Conservation (phyloP, 1,140 invertebrate genomes). For the Batillaria attramentaria region DNA sequence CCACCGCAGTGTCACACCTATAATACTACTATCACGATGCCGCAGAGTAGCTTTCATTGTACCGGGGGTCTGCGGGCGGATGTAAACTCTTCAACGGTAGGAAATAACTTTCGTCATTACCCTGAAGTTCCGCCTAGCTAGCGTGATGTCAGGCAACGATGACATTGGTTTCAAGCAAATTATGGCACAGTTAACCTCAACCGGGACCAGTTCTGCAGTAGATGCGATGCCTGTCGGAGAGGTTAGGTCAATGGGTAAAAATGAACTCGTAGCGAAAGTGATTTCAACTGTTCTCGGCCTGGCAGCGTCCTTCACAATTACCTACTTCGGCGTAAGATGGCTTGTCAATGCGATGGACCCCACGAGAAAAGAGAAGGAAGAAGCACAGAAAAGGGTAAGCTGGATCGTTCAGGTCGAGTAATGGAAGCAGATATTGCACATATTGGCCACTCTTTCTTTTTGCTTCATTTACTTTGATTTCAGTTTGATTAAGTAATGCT, state of each 20-base stretch:
- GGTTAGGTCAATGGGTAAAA: constrained; percentile 23
- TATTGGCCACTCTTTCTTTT: constrained; percentile 5
- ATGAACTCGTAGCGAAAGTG: constrained; percentile 59
- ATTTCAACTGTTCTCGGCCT: constrained; percentile 77
- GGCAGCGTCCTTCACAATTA: constrained; percentile 85
- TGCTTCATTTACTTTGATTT: background rate
- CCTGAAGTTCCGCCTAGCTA: constrained; percentile 13
- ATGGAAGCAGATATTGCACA: background rate
- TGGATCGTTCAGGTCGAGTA: background rate
- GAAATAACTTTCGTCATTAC: constrained; percentile 9
- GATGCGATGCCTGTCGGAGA: constrained; percentile 8
- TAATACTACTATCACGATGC: too few species aligned
- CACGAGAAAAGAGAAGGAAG: constrained; percentile 73
- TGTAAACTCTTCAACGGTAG: too few species aligned
- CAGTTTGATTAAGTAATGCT: background rate
- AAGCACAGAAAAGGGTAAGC: constrained; percentile 72
- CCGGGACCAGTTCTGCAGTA: background rate
- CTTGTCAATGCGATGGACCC: constrained; percentile 79
- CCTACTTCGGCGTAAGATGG: constrained; percentile 91
- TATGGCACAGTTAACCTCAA: constrained; percentile 16
- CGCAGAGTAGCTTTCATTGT: too few species aligned
- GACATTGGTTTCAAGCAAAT: constrained; percentile 8
- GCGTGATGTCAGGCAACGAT: background rate
- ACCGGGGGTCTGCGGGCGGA: too few species aligned
- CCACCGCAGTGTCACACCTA: too few species aligned